These are phyloP conservation scores for Helostoma temminkii DNA, from an alignment of 2,797 vertebrate genomes.

Conservation along the genomic window DNA sequence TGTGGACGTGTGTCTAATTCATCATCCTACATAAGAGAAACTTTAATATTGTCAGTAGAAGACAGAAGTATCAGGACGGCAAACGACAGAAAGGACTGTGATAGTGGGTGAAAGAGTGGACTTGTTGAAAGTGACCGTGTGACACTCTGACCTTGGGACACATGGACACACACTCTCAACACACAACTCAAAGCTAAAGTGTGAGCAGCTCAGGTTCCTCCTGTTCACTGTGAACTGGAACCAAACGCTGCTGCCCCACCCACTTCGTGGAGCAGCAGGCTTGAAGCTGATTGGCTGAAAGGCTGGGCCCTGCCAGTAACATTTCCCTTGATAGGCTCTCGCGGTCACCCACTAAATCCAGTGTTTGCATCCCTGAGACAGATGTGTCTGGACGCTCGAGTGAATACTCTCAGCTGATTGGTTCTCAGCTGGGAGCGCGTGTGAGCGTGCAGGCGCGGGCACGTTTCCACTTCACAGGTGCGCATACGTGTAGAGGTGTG, in stretches of 20 bases:
- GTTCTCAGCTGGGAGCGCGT: constrained; percentile 56
- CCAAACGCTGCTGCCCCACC: constrained; percentile 40
- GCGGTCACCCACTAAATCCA: constrained; percentile 19
- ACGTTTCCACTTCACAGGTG: too few species aligned
- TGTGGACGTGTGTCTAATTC: constrained; percentile 8
- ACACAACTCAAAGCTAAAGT: constrained; percentile 37
- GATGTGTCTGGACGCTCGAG: constrained; percentile 24
- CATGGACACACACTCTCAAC: not conserved
- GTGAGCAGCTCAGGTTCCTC: constrained; percentile 43
- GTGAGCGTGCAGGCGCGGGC: constrained; percentile 13
- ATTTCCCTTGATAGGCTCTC: constrained; percentile 38
- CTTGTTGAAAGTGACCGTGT: constrained; percentile 3
- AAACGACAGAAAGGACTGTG: not conserved
- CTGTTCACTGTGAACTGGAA: constrained; percentile 44
- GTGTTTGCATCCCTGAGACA: constrained; percentile 29
- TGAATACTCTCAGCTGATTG: constrained; percentile 50
- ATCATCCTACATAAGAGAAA: not conserved
- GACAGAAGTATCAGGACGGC: not conserved
- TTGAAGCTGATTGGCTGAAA: constrained; percentile 58
- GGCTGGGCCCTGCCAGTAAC: constrained; percentile 20
- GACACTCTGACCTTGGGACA: constrained; percentile 49
- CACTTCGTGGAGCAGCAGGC: constrained; percentile 41
- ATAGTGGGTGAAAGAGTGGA: not conserved
- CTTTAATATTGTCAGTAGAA: not conserved
- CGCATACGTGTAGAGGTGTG: too few species aligned